Evolutionary conservation across 2,888 invertebrate genomes (phyloP), one percentile per base, ranked within the genome.

Genomic region (Xestia sexstrigata): DNA sequence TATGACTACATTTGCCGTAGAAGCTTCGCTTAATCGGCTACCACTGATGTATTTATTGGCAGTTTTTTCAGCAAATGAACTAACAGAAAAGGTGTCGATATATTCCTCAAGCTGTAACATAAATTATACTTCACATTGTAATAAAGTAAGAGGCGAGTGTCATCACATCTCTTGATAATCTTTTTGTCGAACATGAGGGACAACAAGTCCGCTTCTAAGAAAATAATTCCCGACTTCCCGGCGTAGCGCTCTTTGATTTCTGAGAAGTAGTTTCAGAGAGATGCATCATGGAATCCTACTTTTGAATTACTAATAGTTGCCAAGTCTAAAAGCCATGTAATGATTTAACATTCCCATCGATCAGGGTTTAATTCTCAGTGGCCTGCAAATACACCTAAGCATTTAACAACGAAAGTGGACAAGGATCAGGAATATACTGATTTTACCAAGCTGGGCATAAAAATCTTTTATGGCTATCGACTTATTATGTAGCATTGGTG

Each of bases 191-290:
- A 90, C 90, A 89, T 90, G 90, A 92, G 90, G 85, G 90, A 91
- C 89, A 91, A 92, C 91, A 90, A 89, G 83, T 82, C 75, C 76
- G 83, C 82, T 95, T 94, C 95, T 90, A 81, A 92, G 95, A 95
- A 95, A 87, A 90, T 84, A 87, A 89, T 88, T 91, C 90, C 89
- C 85, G 88, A 85, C 91, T 93, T 93, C 91, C 91, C 91, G 91
- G 88, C 91, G 82, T 78, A 90, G 90, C 91, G 92, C 92, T 92
- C 91, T 89, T 92, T 87, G 87, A 90, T 91, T 95, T 94, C 94
- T 86, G 85, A 92, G 95, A 94, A 94, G 84, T 80, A 69, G 72
- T 88, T 84, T 78, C 71, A 81, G 70, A 76, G 72, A 77, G 71
- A 81, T 78, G 75, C 69, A 87, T 85, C 77, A 83, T 47, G 62